Base-by-base conservation (phyloP, 2,113 vertebrate genomes). In the Australoheros scitulus region DNA sequence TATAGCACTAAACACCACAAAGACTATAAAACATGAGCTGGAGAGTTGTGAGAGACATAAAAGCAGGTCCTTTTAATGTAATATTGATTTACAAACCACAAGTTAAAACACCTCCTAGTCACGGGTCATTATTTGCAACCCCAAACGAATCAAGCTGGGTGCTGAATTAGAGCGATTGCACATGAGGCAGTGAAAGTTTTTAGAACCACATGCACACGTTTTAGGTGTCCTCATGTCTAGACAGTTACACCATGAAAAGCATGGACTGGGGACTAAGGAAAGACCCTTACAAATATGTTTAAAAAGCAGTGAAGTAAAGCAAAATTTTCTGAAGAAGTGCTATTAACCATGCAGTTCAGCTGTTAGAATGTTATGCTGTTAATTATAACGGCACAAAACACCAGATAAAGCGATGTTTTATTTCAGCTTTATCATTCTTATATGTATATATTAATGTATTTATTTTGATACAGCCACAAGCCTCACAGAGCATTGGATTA, bases 11-110 rank as follows among this genome's bases (percentile, higher is more conserved):
- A 92, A 93, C 88, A 84, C 88, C 88, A 82, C 85, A 59, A 60
- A 87, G 52, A 57, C 88, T 34, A 77, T 94, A 94, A 93, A 95
- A 95, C 91, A 92, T 76, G 93, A 94, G 93, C 90, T 77, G 88
- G 65, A 93, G 92, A 94, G 92, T 95, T 93, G 90, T 93, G 89
- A 63, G 91, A 75, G 61, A 86, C 87, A 85, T 92, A 89, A 90
- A 94, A 89, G 86, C 80, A 60, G 83, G 76, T 79, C 80, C 90
- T 93, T 93, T 94, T 92, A 93, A 93, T 92, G 93, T 85, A 88
- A 91, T 94, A 95, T 94, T 94, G 91, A 94, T 93, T 95, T 95
- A 93, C 93, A 93, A 87, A 93, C 91, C 87, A 70, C 86, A 85
- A 87, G 81, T 87, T 93, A 86, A 89, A 91, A 91, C 89, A 90